Base-by-base conservation (phyloP, 2,113 vertebrate species). In the Phyllopteryx taeniolatus region DNA sequence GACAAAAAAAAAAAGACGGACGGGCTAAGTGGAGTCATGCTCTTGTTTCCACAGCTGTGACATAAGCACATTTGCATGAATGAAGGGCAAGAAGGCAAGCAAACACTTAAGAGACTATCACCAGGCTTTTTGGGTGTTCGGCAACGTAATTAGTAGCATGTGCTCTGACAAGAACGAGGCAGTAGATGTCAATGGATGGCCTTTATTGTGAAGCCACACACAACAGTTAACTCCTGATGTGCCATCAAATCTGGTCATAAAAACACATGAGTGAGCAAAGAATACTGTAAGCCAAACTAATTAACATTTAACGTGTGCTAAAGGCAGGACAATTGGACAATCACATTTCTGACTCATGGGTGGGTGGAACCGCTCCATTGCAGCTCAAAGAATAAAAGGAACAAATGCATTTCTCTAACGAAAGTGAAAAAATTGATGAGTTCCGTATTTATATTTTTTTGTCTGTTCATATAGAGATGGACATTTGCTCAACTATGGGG, bases 41-140 rank as follows among this genome's bases (percentile, higher is more conserved):
- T 78, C 74, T 72, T 89, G 88, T 89, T 90, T 87, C 87, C 83
- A 86, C 90, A 93, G 89, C 88, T 92, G 92, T 74, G 83, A 54
- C 68, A 65, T 69, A 42, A 59, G 77, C 70, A 76, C 69, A 22
- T 15, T 65, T 31, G 67, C 65, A 68, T 35, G 42, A 74, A 70
- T 5, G 61, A 63, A n/a, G 19, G 62, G 62, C 31, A 31, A 35
- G 17, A 61, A 42, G 39, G 19, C 31, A 2, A 67, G 44, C 49
- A 42, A 80, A 61, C 51, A 62, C 71, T 83, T 77, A 56, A 43
- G 63, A 68, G 64, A 68, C 49, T 19, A 6, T 53, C 49, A 6
- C 49, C 49, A 6, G 19, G 49, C 6, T 61, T 61, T 61, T 35
- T 35, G 59, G 27, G 31, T 4, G 14, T 61, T 61, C 14, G 35